These are phyloP conservation scores for Steatornis caripensis DNA, from an alignment of 2,113 vertebrate species.

Conservation along the genomic window DNA sequence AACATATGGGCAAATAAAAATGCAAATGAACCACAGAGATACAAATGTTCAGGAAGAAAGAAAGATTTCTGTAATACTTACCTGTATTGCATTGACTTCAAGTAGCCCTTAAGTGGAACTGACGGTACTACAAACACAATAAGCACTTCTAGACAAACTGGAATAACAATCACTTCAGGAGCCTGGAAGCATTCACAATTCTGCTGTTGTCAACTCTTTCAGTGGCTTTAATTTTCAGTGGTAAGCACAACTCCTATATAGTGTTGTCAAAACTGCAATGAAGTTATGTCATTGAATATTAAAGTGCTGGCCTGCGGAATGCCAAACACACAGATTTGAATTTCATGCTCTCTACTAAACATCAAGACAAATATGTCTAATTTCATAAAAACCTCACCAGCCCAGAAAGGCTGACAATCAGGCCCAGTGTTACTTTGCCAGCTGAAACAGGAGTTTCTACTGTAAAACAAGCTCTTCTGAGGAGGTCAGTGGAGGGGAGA, in stretches of 20 bases:
- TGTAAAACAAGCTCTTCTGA: not conserved
- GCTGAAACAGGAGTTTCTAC: conserved; percentile 29
- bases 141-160: conserved; percentile 82
- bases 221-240: conserved; percentile 82
- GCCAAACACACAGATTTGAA: conserved; percentile 80
- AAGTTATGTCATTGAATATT: conserved; percentile 86
- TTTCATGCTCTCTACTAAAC: conserved; percentile 81
- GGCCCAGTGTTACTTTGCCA: conserved; percentile 15
- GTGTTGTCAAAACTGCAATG: conserved; percentile 81
- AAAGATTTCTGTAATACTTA: conserved; percentile 69
- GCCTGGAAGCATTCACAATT: conserved; percentile 76
- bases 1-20: conserved; percentile 46
- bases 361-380: conserved; percentile 84
- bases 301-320: conserved; percentile 71
- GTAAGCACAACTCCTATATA: conserved; percentile 82
- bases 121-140: conserved; percentile 83
- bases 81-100: conserved; percentile 67
- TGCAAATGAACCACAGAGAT: conserved; percentile 18
- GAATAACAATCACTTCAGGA: conserved; percentile 82
- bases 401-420: conserved; percentile 69
- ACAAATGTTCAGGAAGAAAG: conserved; percentile 18
- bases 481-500: not conserved
- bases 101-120: conserved; percentile 80
- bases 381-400: conserved; percentile 77
- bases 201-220: conserved; percentile 84